phyloP scores from a whole-genome alignment of 2,113 vertebrate genomes.

The Suricata suricatta region DNA sequence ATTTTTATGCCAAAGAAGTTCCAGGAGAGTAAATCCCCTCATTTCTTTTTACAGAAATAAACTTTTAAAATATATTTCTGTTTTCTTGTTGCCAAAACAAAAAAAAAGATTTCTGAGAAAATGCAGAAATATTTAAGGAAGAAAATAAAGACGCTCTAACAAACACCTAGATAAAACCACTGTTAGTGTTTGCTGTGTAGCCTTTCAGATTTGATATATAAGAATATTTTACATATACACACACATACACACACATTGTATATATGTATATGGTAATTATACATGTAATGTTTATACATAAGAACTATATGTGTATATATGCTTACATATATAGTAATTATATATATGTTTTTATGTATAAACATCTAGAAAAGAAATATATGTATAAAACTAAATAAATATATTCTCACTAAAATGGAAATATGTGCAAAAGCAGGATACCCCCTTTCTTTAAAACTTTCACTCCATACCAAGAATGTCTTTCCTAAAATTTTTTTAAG shows the following conservation, averaged over 20 bases:
- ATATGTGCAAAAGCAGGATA: neutral
- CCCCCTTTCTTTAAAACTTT: neutral
- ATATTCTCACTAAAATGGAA: neutral
- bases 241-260: neutral
- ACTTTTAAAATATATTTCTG: conserved; percentile 31
- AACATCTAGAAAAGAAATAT: neutral
- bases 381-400: neutral
- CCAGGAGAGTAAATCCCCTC: neutral
- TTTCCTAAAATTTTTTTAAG: neutral
- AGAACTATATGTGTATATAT: neutral
- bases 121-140: neutral
- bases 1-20: conserved; percentile 30
- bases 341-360: neutral
- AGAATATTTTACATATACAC: neutral
- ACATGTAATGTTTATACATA: neutral
- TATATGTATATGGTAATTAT: neutral
- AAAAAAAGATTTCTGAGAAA: neutral
- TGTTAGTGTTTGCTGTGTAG: neutral
- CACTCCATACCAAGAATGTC: neutral
- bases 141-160: neutral
- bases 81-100: conserved; percentile 12
- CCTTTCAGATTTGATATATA: conserved; percentile 10
- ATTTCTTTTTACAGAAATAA: conserved; percentile 23
- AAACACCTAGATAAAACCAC: neutral
- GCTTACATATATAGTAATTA: neutral